Base-by-base conservation (phyloP, 1,140 invertebrate species). In the Apis florea region DNA sequence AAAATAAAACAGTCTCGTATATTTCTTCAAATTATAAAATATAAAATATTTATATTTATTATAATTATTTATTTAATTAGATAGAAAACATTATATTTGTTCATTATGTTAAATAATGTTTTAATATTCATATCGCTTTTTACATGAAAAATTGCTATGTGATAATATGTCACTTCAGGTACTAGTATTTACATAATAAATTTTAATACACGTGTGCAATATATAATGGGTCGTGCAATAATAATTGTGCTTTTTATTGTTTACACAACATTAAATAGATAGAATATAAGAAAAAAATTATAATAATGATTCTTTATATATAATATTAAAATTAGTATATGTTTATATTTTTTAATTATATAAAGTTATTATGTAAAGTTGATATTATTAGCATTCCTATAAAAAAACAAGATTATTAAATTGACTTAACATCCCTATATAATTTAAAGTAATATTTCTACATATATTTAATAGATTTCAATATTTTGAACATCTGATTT, bases 301-400 rank as follows among this genome's bases (percentile, higher is more conserved):
- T 53, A 31, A 40, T 49, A 69, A 53, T 72, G 53, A 71, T n/a
- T 19, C 47, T 40, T 40, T 78, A 79, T 15, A 8, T 77, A 26
- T 54, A 56, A 63, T 61, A 76, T 58, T 5, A 15, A 63, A 15
- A 73, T 85, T 58, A 82, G 51, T 6, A 66, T 74, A 70, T 47
- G 58, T 82, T 75, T 82, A 69, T 63, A 82, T 76, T 63, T 73
- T 85, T 82, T 83, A 82, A 77, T 19, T 86, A 40, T 40, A 56
- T 73, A 59, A 82, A 69, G 68, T 75, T 61, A 78, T 26, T 68
- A 58, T 59, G 31, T 76, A 74, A 71, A 77, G 17, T 63, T 82
- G 31, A 54, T 67, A 78, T 58, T 61, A n/a, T 79, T 70, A 59
- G 54, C 67, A 61, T 84, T 4, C n/a, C 66, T 71, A 12, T 84